Evolutionary conservation across 2,797 vertebrate genomes (phyloP).

Genomic region (Anguilla obscura): DNA sequence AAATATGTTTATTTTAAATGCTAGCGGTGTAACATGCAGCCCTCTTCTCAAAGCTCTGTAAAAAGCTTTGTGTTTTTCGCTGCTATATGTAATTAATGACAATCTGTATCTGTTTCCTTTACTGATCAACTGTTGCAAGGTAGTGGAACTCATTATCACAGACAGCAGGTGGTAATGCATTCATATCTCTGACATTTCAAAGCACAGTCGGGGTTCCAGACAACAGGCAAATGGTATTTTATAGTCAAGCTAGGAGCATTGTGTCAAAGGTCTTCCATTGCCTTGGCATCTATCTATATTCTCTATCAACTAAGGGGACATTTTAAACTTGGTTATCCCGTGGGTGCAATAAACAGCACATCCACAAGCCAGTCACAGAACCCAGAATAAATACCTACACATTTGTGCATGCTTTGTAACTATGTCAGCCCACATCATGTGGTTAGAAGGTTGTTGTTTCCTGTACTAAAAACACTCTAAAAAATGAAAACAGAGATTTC

Average conservation of each 20-base stretch:
- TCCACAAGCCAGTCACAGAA: background rate
- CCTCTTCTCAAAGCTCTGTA: slow-evolving; percentile 26
- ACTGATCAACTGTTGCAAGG: slow-evolving; percentile 37
- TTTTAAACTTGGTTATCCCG: background rate
- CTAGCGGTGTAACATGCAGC: background rate
- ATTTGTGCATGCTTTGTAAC: background rate
- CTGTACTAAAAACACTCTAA: background rate
- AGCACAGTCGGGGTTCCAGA: slow-evolving; percentile 35
- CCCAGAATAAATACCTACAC: background rate
- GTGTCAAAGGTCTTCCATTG: background rate
- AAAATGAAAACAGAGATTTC: background rate
- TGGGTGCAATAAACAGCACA: background rate
- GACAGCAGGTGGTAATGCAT: slow-evolving; percentile 41
- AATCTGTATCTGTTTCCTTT: slow-evolving; percentile 39
- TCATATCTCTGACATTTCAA: slow-evolving; percentile 42
- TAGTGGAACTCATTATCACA: slow-evolving; percentile 35
- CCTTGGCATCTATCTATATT: background rate
- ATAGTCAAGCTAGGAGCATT: background rate
- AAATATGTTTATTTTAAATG: background rate
- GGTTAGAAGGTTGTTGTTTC: background rate
- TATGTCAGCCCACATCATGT: background rate
- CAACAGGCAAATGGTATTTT: background rate
- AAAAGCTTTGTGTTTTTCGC: slow-evolving; percentile 11
- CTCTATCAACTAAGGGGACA: background rate
- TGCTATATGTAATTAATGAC: slow-evolving; percentile 36